These are phyloP conservation scores for Enteromius fasciolatus DNA, from an alignment of 2,797 vertebrate species.

Conservation along the genomic window DNA sequence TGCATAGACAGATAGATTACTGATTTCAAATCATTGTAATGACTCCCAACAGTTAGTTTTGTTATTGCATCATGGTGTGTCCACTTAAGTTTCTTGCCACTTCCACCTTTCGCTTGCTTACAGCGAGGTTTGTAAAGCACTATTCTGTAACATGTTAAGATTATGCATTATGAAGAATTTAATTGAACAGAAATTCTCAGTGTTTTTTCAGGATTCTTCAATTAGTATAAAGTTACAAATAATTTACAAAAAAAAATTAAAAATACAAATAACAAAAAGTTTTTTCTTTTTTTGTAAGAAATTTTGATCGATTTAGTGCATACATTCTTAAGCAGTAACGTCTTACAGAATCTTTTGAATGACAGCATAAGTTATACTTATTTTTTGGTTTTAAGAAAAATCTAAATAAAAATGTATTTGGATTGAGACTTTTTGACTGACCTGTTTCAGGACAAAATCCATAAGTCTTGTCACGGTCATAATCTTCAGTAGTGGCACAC, in stretches of 20 bases:
- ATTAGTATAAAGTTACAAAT: not conserved
- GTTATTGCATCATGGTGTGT: not conserved
- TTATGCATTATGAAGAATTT: not conserved
- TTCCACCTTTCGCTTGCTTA: not conserved
- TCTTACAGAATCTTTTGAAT: not conserved
- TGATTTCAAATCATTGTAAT: not conserved
- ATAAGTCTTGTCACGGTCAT: conserved; percentile 88
- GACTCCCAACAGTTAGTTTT: not conserved
- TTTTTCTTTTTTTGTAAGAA: not conserved
- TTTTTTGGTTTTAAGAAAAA: not conserved
- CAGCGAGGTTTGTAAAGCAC: not conserved
- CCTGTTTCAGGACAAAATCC: conserved; percentile 98
- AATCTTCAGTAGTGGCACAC: conserved; percentile 95
- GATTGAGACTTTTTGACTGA: conserved; percentile 60
- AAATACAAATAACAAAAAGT: not conserved
- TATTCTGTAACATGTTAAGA: not conserved
- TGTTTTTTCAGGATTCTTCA: not conserved
- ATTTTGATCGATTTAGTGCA: not conserved
- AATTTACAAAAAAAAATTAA: not conserved
- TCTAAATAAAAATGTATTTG: conserved; percentile 1
- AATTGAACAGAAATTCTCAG: not conserved
- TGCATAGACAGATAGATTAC: not conserved
- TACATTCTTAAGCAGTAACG: not conserved
- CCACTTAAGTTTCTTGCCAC: not conserved
- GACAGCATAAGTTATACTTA: not conserved